Base-by-base conservation (phyloP, 2,113 vertebrate genomes). In the Pedionomus torquatus region DNA sequence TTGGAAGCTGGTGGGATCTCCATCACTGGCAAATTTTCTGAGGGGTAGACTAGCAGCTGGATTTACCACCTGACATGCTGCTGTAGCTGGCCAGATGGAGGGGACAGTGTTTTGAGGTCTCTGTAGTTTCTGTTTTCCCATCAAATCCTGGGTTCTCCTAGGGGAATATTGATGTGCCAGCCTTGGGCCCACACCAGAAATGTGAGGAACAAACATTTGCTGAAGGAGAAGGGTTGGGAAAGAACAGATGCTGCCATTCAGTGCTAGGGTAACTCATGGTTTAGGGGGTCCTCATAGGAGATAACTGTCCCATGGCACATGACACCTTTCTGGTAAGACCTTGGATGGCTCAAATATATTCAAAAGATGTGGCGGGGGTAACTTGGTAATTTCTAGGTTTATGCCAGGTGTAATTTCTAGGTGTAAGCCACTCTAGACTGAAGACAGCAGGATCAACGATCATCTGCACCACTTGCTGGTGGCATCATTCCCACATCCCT, bases 391-490 rank as follows among this genome's bases (percentile, higher is more conserved):
- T 37, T 23, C 81, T 93, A 84, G 85, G 35, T 76, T 87, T 76
- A 14, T 39, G 57, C 66, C 69, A 78, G 83, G n/a, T 4, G 6
- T 66, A 57, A 4, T 51, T 37, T 23, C 81, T 93, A 84, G 85
- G 35, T 76, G 84, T 76, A 14, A 35, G 57, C 66, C 69, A 12
- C 82, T 35, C 52, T 23, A 35, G 35, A 51, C 10, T 65, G 63
- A 83, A 35, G 88, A 17, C 30, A 65, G 44, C 24, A 1, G 1
- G 72, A 64, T 92, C 93, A 60, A 61, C 30, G 88, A 37, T 52
- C 9, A 0, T 18, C 68, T 30, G 24, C 1, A 3, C 54, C 21
- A 1, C 52, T 78, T 1, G 0, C 52, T 0, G 0, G 41, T 21
- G 64, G 41, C 70, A 30, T 20, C 33, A 63, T 5, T 7, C 44